Evolutionary conservation across 64 coral and sea anemone species (phyloP), one percentile per base, ranked within the genome.

Genomic region (Stylophora pistillata): DNA sequence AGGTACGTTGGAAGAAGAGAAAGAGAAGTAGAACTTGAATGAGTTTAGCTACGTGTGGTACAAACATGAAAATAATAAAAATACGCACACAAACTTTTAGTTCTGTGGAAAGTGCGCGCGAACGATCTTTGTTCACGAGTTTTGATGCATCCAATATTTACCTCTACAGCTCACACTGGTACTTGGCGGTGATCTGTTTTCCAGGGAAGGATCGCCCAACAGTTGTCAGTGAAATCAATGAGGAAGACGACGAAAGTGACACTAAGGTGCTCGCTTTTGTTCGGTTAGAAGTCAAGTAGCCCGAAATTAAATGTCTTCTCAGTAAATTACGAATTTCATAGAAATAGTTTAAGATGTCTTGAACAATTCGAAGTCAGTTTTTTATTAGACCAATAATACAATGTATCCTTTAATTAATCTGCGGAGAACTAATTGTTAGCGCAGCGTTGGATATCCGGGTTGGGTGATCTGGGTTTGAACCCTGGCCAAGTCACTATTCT

Each of bases 181-280:
- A 86, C 26, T 87, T 98, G 0, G 96, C 92, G n/a, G 89, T 95
- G 6, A 95, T 98, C 58, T 98, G 96, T 72, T 98, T 94, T 78
- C 86, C 96, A 13, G 72, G 86, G 13, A 69, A 88, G 54, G 87
- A 34, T 2, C 25, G 27, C 2, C 17, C 86, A 63, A 58, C 10
- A 0, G 28, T 52, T 28, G 37, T 80, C 9, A 29, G 30, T 20
- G 54, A 60, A 78, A 81, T 71, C 76, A 28, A 21, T 20, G 83
- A 88, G 52, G 85, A 86, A 47, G 79, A 81, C 54, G 76, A 81
- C 4, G 82, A 73, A 27, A 59, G n/a, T 9, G 30, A 70, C 37
- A 6, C 72, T 13, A 55, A 77, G 76, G 76, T 78, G 62, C 20
- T 13, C 0, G 27, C 15, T n/a, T 12, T 0, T 4, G 0, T 72